Percentiles rank a stretch among this genome's conserved stretches.
phyloP scores from a whole-genome alignment of 2,888 invertebrate species.

The Myopa tessellatipennis region DNA sequence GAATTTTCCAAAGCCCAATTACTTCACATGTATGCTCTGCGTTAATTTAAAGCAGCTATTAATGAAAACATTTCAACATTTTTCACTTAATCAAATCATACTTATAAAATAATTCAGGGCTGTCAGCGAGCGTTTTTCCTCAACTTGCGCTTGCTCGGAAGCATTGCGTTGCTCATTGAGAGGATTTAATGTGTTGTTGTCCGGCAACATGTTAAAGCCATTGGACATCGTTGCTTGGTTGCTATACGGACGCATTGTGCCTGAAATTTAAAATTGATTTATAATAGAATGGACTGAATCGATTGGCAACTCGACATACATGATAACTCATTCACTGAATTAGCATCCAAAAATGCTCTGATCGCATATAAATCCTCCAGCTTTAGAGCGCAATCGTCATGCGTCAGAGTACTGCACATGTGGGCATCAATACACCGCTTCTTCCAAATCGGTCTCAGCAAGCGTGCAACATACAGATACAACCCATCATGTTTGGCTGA shows the following conservation, averaged over 20 bases:
- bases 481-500: slow-evolving; percentile 94
- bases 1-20: slow-evolving; percentile 90
- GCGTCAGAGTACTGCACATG: slow-evolving; percentile 76
- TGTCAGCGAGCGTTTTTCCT: slow-evolving; percentile 82
- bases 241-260: slow-evolving; percentile 53
- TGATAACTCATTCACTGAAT: slow-evolving; percentile 70
- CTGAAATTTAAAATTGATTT: slow-evolving; percentile 46
- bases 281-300: background rate
- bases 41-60: slow-evolving; percentile 20
- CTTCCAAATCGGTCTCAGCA: slow-evolving; percentile 91
- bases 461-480: slow-evolving; percentile 89
- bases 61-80: background rate
- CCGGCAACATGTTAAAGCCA: slow-evolving; percentile 55
- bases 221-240: slow-evolving; percentile 54
- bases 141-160: slow-evolving; percentile 70
- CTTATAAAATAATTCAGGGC: slow-evolving; percentile 80
- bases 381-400: slow-evolving; percentile 79
- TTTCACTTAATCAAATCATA: slow-evolving; percentile 56
- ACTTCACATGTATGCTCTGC: slow-evolving; percentile 85
- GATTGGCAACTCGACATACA: slow-evolving; percentile 49
- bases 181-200: slow-evolving; percentile 48
- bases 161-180: slow-evolving; percentile 62
- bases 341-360: slow-evolving; percentile 78
- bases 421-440: slow-evolving; percentile 78
- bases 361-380: slow-evolving; percentile 81